phyloP scores from a whole-genome alignment of 2,797 vertebrate species.

The Brachyalestes nurse region DNA sequence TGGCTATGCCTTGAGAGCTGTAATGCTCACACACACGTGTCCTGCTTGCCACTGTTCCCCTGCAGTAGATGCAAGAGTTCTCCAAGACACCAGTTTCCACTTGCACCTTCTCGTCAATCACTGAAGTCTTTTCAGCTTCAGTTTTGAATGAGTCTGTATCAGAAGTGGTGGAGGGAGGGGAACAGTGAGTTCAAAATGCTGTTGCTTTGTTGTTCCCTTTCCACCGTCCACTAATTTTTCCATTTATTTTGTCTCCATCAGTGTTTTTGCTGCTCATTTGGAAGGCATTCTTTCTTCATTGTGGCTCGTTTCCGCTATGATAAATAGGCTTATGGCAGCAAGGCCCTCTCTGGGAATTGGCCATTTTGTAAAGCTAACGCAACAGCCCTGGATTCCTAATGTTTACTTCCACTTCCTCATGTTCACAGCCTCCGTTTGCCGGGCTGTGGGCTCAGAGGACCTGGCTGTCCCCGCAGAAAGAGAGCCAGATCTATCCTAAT shows the following conservation, averaged over 20 bases:
- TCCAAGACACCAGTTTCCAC: background rate
- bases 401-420: slow-evolving; percentile 51
- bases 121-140: background rate
- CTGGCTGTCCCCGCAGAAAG: background rate
- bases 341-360: slow-evolving; percentile 20
- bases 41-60: background rate
- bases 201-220: background rate
- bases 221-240: background rate
- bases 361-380: slow-evolving; percentile 27
- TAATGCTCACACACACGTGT: too few relatives aligned
- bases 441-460: slow-evolving; percentile 15
- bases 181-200: background rate
- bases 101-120: background rate
- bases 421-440: background rate
- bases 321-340: slow-evolving; percentile 24
- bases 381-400: slow-evolving; percentile 1
- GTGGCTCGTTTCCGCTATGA: slow-evolving; percentile 25
- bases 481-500: background rate
- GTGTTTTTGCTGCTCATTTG: slow-evolving; percentile 3
- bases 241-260: background rate
- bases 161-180: background rate
- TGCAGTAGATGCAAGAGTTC: background rate
- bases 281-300: slow-evolving; percentile 16
- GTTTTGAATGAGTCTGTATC: background rate
- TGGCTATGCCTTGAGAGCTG: background rate